Conservation (phyloP, 2,113 vertebrate species). For the Crypturellus undulatus region DNA sequence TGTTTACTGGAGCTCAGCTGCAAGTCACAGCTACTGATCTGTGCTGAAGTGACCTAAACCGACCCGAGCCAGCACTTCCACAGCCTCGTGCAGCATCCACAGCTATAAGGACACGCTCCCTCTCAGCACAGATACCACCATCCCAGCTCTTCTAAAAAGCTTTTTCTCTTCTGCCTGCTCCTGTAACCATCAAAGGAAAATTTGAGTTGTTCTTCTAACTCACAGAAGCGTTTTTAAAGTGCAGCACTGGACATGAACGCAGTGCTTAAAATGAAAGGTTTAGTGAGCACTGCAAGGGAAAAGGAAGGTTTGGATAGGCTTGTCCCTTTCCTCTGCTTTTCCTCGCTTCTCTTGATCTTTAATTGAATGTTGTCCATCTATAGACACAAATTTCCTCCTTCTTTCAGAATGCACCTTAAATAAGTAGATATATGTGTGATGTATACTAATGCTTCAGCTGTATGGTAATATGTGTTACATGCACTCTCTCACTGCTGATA, state of each 20-base stretch:
- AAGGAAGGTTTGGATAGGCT: neutral
- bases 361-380: constrained; percentile 1
- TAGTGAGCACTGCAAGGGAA: neutral
- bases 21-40: fast-evolving
- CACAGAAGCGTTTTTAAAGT: neutral
- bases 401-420: neutral
- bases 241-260: neutral
- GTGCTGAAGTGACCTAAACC: constrained; percentile 22
- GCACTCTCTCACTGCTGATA: fast-evolving
- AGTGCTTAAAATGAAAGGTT: neutral
- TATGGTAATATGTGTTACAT: neutral
- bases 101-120: fast-evolving
- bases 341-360: neutral
- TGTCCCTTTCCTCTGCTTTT: neutral
- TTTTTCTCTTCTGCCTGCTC: constrained; percentile 23
- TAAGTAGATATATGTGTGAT: neutral
- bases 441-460: neutral
- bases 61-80: neutral
- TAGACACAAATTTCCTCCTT: neutral
- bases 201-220: neutral
- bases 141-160: neutral
- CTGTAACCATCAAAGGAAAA: constrained; percentile 38
- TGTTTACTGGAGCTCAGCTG: constrained; percentile 35
- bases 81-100: neutral
- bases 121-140: neutral